A percentile compares a stretch with the other conserved stretches of the same genome.
These are phyloP conservation scores for Galemys pyrenaicus DNA, from an alignment of 2,113 vertebrate species.

Conservation along the genomic window DNA sequence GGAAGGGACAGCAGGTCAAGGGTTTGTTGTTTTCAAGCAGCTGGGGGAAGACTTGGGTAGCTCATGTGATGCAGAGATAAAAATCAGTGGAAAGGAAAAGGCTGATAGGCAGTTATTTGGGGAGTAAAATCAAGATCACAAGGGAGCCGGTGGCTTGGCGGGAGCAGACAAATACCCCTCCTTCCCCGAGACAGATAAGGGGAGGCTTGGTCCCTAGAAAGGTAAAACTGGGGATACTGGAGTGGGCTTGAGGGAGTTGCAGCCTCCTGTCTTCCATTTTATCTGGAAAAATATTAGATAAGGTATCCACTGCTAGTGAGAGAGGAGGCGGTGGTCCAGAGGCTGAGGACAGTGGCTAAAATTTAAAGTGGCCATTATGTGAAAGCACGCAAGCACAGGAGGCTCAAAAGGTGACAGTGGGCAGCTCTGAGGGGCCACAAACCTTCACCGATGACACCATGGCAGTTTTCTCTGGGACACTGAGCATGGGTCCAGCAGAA, in stretches of 20 bases:
- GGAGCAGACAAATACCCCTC: not conserved
- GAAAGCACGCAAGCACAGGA: not conserved
- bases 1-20: not conserved
- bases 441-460: not conserved
- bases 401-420: not conserved
- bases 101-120: not conserved
- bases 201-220: not conserved
- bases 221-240: not conserved
- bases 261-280: not conserved
- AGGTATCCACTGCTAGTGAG: not conserved
- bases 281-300: constrained; percentile 28
- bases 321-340: not conserved
- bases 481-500: not conserved
- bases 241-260: not conserved
- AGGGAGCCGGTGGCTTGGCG: not conserved
- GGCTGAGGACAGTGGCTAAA: not conserved
- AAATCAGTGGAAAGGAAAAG: not conserved
- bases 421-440: not conserved
- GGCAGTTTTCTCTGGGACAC: not conserved
- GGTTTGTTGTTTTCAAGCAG: not conserved
- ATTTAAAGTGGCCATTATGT: not conserved
- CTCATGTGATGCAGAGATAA: not conserved
- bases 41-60: not conserved
- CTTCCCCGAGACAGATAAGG: not conserved
- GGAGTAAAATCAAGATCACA: not conserved